Evolutionary conservation across 2,888 invertebrate species (phyloP).

Genomic region (Spodoptera exigua): DNA sequence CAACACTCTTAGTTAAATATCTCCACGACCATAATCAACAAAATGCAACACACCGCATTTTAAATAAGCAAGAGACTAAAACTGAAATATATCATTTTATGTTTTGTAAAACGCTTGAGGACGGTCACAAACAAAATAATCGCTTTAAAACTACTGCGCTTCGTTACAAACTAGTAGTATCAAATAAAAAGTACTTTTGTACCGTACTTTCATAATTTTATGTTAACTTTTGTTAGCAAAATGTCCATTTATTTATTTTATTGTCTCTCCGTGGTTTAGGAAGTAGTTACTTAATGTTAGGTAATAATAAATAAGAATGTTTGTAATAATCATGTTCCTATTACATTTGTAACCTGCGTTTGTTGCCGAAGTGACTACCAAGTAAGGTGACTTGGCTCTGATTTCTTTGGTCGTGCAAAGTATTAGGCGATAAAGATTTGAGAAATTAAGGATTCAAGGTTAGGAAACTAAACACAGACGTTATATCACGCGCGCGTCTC

Average conservation of each 20-base stretch:
- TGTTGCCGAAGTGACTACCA: too few relatives aligned
- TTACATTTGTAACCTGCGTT: too few relatives aligned
- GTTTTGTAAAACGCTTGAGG: constrained; percentile 28
- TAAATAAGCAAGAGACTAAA: constrained; percentile 31
- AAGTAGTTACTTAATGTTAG: background rate
- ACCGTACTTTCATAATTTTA: constrained; percentile 20
- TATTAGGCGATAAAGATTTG: too few relatives aligned
- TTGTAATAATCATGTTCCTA: too few relatives aligned
- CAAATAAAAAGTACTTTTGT: constrained; percentile 15
- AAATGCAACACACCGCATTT: constrained; percentile 20
- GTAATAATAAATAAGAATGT: background rate
- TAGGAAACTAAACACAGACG: too few relatives aligned
- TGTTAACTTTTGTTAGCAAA: constrained; percentile 20
- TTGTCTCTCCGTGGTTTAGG: background rate
- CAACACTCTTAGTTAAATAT: too few relatives aligned
- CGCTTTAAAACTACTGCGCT: constrained; percentile 33
- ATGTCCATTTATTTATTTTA: constrained; percentile 19
- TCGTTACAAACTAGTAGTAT: constrained; percentile 23
- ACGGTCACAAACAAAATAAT: constrained; percentile 38
- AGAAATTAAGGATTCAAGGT: too few relatives aligned
- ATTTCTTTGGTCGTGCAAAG: too few relatives aligned
- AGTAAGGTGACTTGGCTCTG: too few relatives aligned
- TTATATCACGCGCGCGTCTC: too few relatives aligned
- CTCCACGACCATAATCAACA: constrained; percentile 3
- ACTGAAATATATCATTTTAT: constrained; percentile 35